These are phyloP conservation scores for Ooceraea biroi DNA, from an alignment of 1,140 invertebrate species.

Conservation along the genomic window DNA sequence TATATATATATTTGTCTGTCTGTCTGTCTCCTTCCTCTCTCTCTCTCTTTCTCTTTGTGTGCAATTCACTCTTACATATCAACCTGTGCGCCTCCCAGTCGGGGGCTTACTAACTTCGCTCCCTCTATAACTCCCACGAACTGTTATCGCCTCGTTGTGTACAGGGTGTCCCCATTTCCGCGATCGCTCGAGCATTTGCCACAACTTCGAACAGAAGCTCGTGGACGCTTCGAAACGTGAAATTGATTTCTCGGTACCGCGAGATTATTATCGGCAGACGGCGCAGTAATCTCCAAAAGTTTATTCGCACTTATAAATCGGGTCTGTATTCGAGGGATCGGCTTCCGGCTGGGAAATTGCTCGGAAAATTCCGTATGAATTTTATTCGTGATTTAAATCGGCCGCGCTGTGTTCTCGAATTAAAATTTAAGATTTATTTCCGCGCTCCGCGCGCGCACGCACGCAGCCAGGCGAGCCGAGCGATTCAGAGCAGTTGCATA, in stretches of 20 bases:
- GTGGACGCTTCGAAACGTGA: constrained; percentile 58
- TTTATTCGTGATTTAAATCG: constrained; percentile 52
- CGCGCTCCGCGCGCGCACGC: constrained; percentile 2
- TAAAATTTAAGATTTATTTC: constrained; percentile 58
- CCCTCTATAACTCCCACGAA: constrained; percentile 53
- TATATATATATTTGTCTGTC: too few relatives aligned
- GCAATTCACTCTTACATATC: constrained; percentile 3
- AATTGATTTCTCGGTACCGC: constrained; percentile 63
- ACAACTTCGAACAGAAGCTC: constrained; percentile 52
- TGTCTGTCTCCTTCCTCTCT: not conserved
- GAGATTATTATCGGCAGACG: constrained; percentile 66
- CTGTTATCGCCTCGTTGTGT: constrained; percentile 71
- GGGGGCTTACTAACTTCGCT: constrained; percentile 59
- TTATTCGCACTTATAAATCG: constrained; percentile 54
- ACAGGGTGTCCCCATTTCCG: constrained; percentile 66
- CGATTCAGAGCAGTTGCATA: constrained; percentile 44
- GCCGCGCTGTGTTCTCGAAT: constrained; percentile 39
- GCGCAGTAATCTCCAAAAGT: constrained; percentile 62
- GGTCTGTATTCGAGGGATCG: constrained; percentile 17
- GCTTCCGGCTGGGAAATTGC: constrained; percentile 40
- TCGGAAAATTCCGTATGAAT: constrained; percentile 56
- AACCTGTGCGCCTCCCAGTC: constrained; percentile 1
- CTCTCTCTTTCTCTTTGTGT: not conserved
- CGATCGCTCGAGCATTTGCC: constrained; percentile 52
- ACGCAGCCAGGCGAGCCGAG: not conserved